Base-by-base conservation (phyloP, 2,113 vertebrate species). In the Pomatostomus ruficeps region DNA sequence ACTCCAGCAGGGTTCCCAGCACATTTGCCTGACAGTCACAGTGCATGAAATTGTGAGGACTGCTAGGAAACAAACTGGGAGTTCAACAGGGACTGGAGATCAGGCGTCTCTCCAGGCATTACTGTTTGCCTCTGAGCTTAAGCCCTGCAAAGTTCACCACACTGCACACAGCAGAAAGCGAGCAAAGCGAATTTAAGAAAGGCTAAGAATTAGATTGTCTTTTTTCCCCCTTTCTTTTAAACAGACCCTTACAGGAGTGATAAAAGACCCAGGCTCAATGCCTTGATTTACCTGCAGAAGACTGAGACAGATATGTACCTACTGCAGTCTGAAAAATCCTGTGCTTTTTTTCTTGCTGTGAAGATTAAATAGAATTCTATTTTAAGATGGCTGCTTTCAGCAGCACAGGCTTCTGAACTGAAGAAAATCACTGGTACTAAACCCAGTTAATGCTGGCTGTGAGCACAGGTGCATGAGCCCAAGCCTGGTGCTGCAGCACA, bases 311-410 rank as follows among this genome's bases (percentile, higher is more conserved):
- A 66, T 48, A 45, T 1, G 9, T 33, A 57, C 42, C 48, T 89
- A 84, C 21, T 55, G 48, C 33, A 78, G 31, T 43, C 61, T 76
- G 68, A 70, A 72, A 95, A 88, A 75, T 31, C 43, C 49, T 67
- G 26, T 6, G 1, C 0, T 4, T 51, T 91, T 48, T 66, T 62
- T n/a, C 36, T 75, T 77, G 65, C 84, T 87, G 84, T 24, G 72
- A 92, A 57, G 80, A 96, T 94, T 89, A 87, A 93, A 78, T 12
- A 91, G 65, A 6, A 58, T 12, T 89, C 87, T 91, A 77, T 89
- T 91, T 96, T 92, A 84, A 81, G 72, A 88, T 1, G 6, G n/a
- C 36, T 83, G 36, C 36, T 76, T 92, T 65, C 65, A 84, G 52
- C 25, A 29, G 38, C 71, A 85, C 0, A 6, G 59, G 57, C 61